These are phyloP conservation scores for Chrysemys picta DNA, from an alignment of 2,113 vertebrate genomes.

Conservation along the genomic window DNA sequence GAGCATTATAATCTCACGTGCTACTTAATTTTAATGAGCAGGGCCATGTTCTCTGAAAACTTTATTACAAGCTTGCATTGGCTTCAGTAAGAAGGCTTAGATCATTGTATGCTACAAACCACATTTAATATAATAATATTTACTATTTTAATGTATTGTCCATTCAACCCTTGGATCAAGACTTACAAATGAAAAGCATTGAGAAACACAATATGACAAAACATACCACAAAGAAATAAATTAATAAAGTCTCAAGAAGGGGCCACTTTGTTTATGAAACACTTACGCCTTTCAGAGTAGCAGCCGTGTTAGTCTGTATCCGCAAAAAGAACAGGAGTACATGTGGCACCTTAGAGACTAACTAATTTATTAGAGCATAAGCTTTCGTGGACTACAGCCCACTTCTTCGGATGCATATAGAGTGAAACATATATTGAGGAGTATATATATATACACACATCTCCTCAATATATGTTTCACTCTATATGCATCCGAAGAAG, in stretches of 20 bases:
- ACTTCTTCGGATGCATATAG: too few species aligned
- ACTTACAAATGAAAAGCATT: neutral
- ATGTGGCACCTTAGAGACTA: too few species aligned
- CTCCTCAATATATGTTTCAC: too few species aligned
- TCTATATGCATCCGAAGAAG: too few species aligned
- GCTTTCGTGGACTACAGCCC: too few species aligned
- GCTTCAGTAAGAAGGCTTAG: neutral
- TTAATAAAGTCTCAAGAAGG: neutral
- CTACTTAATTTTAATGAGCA: neutral
- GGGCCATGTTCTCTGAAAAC: neutral
- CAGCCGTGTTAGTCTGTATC: too few species aligned
- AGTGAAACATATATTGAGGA: too few species aligned
- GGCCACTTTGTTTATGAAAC: neutral
- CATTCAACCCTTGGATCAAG: neutral
- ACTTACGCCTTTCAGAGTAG: neutral
- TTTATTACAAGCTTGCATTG: accelerated
- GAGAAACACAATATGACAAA: neutral
- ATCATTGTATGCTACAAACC: neutral
- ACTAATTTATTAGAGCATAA: too few species aligned
- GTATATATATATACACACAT: too few species aligned
- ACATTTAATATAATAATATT: neutral
- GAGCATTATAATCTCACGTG: neutral
- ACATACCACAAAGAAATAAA: neutral
- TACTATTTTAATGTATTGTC: neutral
- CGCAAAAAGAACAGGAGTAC: too few species aligned